Conservation (phyloP, 2,888 invertebrate species). For the Oxystoma pomonae region DNA sequence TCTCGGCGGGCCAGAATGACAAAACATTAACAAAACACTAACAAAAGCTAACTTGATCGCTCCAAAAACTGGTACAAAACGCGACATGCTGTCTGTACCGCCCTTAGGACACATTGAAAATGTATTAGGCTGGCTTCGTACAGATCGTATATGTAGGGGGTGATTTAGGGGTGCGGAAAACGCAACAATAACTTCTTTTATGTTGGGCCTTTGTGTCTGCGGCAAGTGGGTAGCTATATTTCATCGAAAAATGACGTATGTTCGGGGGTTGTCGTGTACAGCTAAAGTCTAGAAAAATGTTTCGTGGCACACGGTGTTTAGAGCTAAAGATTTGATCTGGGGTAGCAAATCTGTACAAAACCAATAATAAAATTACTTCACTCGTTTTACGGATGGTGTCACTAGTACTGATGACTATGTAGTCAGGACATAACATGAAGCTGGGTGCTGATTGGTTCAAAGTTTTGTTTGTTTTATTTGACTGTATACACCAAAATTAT, state of each 20-base stretch:
- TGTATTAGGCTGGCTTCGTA: background rate
- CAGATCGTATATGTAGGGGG: background rate
- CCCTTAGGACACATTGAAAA: conserved; percentile 16
- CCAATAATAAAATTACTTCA: no score
- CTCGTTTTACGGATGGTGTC: no score
- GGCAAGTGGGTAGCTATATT: conserved; percentile 32
- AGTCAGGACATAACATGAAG: no score
- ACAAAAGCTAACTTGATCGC: conserved; percentile 8
- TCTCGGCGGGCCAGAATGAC: background rate
- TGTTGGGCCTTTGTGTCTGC: conserved; percentile 15
- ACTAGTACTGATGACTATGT: no score
- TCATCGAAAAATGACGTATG: conserved; percentile 20
- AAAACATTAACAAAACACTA: background rate
- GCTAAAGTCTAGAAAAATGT: background rate
- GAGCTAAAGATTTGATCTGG: no score
- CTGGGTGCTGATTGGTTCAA: no score
- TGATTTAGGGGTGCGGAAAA: conserved; percentile 17
- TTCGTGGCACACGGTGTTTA: no score
- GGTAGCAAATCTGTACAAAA: no score
- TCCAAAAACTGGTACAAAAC: conserved; percentile 22
- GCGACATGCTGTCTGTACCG: conserved; percentile 32
- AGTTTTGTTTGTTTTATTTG: no score
- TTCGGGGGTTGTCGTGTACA: background rate
- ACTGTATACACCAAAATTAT: no score
- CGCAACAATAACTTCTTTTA: conserved; percentile 18